These are phyloP conservation scores for Talpa occidentalis DNA, from an alignment of 2,113 vertebrate species.

Conservation along the genomic window DNA sequence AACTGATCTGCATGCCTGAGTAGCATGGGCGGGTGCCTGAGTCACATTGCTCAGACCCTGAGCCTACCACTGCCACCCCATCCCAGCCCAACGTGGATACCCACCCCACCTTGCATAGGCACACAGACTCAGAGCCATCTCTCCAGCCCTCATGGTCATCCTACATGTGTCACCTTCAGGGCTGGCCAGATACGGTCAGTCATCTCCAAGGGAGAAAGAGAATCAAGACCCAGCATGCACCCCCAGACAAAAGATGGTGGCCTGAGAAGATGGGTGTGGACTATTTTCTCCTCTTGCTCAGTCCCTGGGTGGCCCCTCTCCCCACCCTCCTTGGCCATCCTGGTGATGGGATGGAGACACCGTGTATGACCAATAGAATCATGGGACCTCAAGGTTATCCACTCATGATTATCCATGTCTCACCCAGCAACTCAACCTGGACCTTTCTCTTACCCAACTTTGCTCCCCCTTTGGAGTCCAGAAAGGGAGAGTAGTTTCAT, in stretches of 20 bases:
- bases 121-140: not conserved
- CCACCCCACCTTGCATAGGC: too few species aligned
- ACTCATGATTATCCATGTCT: not conserved
- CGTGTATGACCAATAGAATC: not conserved
- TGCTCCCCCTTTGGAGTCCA: not conserved
- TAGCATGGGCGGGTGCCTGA: not conserved
- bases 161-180: not conserved
- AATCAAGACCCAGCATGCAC: not conserved
- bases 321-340: not conserved
- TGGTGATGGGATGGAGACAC: not conserved
- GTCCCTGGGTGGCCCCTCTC: not conserved
- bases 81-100: too few species aligned
- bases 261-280: not conserved
- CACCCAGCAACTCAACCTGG: not conserved
- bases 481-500: not conserved
- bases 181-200: not conserved
- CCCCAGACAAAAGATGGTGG: not conserved
- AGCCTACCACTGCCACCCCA: not conserved
- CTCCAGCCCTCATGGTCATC: not conserved
- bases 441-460: not conserved
- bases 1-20: not conserved
- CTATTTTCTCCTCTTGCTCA: not conserved
- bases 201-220: not conserved
- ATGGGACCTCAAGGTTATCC: not conserved
- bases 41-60: not conserved